Base-by-base conservation (phyloP, 2,113 vertebrate genomes). In the Hiodon tergisus region DNA sequence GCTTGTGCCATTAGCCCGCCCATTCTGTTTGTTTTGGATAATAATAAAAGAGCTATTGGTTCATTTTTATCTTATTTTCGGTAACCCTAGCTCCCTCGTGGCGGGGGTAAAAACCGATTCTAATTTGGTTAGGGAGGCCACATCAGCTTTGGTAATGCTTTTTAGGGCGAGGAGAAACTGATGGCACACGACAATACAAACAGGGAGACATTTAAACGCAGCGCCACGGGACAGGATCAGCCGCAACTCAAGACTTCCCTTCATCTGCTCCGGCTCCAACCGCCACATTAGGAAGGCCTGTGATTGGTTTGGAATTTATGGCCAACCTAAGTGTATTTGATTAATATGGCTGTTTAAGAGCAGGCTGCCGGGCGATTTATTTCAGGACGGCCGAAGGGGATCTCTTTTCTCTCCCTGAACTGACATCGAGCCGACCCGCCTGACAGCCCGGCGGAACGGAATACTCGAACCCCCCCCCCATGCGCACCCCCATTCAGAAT, bases 11-110 rank as follows among this genome's bases (percentile, higher is more conserved):
- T 92, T 92, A 92, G 89, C 84, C 60, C 17, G 31, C 89, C 85
- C 87, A 87, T 88, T 90, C 90, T 92, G 91, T 92, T 92, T 92
- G 90, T 91, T 91, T 92, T 91, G 88, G 89, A 92, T 90, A 90
- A 88, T 86, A 89, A 89, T 89, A 83, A 89, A 91, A 91, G 90
- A 88, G 87, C 87, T 91, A 91, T 91, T 91, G 89, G 89, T 86
- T 89, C 87, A 84, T 85, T 91, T 89, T 83, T 92, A 92, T 92
- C 91, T 90, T 90, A 91, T 92, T 92, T 90, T 88, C 87, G 88
- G 91, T 91, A 92, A 92, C 90, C 86, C 85, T 90, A 92, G 85
- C 90, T 90, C 87, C 85, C 87, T 83, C 79, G 89, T 88, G 90
- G 88, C 86, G 75, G 59, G 86, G 85, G 80, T 78, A 84, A 90